Percentiles rank a stretch among this genome's conserved stretches.
phyloP scores from a whole-genome alignment of 2,797 vertebrate species.

The Poeciliopsis turneri region DNA sequence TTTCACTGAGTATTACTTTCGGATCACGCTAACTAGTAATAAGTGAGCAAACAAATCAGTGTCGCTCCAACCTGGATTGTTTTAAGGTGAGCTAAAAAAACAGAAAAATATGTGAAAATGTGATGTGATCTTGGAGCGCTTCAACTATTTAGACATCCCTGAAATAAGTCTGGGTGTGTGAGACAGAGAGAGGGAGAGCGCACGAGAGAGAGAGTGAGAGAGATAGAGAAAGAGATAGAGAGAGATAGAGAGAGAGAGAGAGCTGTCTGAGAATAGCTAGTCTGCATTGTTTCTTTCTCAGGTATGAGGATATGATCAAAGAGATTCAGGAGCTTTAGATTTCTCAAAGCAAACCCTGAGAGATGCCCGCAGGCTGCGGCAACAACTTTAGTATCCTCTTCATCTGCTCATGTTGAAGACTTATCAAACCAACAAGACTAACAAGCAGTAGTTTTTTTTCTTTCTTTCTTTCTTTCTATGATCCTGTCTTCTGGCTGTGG shows the following conservation, averaged over 20 bases:
- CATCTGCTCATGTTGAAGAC: slow-evolving; percentile 37
- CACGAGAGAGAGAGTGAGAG: too few relatives aligned
- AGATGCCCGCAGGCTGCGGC: slow-evolving; percentile 61
- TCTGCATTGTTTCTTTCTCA: slow-evolving; percentile 43
- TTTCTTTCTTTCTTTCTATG: not conserved
- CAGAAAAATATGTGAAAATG: slow-evolving; percentile 25
- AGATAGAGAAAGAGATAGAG: not conserved
- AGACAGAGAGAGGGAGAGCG: not conserved
- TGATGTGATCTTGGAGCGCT: slow-evolving; percentile 33
- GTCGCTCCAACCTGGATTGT: slow-evolving; percentile 3
- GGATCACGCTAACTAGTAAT: slow-evolving; percentile 18
- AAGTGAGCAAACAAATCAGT: not conserved
- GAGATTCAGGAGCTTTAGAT: slow-evolving; percentile 61
- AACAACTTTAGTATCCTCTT: slow-evolving; percentile 53
- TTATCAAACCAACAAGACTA: slow-evolving; percentile 57
- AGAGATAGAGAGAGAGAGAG: too few relatives aligned
- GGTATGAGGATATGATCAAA: slow-evolving; percentile 67
- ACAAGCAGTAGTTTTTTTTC: slow-evolving; percentile 23
- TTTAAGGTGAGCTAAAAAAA: slow-evolving; percentile 38
- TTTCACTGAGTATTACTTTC: slow-evolving; percentile 4
- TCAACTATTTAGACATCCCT: slow-evolving; percentile 21
- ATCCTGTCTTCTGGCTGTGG: slow-evolving; percentile 1
- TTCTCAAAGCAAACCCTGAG: slow-evolving; percentile 56
- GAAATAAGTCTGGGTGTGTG: slow-evolving; percentile 9
- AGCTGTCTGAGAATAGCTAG: slow-evolving; percentile 35